Evolutionary conservation across 2,888 invertebrate genomes (phyloP).

Genomic region (Cheilosia variabilis): DNA sequence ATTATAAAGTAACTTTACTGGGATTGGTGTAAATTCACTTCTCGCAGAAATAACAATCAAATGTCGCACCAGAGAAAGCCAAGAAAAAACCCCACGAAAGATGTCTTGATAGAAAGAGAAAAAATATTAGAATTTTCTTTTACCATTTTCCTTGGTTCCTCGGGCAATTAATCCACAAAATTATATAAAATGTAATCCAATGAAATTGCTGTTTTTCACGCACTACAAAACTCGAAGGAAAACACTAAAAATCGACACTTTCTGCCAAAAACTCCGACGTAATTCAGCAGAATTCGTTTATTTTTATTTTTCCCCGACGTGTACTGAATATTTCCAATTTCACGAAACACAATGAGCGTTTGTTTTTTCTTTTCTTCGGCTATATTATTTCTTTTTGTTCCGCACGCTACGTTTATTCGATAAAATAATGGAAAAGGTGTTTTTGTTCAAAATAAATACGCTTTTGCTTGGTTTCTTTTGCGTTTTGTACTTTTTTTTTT

Average conservation of each 20-base stretch:
- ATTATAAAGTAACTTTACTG: background rate
- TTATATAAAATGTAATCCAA: constrained; percentile 73
- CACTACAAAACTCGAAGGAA: constrained; percentile 23
- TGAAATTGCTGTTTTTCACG: constrained; percentile 35
- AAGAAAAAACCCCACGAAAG: constrained; percentile 31
- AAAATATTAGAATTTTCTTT: constrained; percentile 28
- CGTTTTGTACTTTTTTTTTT: constrained; percentile 14
- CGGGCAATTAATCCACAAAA: constrained; percentile 41
- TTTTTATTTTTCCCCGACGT: constrained; percentile 34
- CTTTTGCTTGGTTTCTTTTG: background rate
- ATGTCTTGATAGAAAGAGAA: constrained; percentile 6
- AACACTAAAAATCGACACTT: constrained; percentile 24
- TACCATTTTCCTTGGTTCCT: constrained; percentile 59
- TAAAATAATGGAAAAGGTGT: constrained; percentile 10
- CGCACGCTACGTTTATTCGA: constrained; percentile 1
- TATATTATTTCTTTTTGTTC: background rate
- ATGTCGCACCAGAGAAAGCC: constrained; percentile 14
- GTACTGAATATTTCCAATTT: background rate
- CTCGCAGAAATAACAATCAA: constrained; percentile 5
- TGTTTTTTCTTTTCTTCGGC: constrained; percentile 15
- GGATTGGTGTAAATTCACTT: background rate
- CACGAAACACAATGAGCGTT: constrained; percentile 34
- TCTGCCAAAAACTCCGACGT: constrained; percentile 41
- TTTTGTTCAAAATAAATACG: background rate
- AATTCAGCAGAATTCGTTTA: constrained; percentile 19